Conservation (phyloP, 2,888 invertebrate species). For the Polylopha cassiicola region DNA sequence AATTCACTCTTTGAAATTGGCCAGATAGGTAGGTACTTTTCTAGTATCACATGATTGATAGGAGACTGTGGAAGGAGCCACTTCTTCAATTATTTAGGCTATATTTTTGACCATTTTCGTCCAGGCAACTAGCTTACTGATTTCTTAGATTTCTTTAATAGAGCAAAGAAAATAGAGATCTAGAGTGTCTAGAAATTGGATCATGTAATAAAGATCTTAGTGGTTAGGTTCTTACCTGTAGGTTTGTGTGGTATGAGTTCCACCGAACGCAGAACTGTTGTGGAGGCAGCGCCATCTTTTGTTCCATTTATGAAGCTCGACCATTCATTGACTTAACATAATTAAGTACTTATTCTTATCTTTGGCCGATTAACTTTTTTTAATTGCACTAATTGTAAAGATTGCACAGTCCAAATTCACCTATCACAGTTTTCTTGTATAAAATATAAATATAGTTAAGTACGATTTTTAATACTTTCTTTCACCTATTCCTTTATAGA, state of each 20-base stretch:
- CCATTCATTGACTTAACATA: constrained; percentile 21
- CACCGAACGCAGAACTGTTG: constrained; percentile 87
- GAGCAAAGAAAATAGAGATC: no score
- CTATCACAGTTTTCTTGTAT: constrained; percentile 26
- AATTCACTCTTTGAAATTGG: neutral
- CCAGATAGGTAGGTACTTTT: no score
- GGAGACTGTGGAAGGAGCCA: no score
- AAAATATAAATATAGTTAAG: constrained; percentile 49
- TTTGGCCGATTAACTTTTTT: constrained; percentile 18
- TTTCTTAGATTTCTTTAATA: no score
- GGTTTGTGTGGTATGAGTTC: constrained; percentile 89
- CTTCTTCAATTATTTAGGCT: no score
- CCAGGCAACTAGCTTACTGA: no score
- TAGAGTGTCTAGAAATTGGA: no score
- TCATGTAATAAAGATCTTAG: no score
- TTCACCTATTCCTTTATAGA: constrained; percentile 50
- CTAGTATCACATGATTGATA: no score
- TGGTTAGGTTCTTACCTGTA: constrained; percentile 80
- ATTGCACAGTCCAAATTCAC: constrained; percentile 22
- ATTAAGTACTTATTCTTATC: constrained; percentile 25
- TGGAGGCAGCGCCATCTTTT: constrained; percentile 71
- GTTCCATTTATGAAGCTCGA: constrained; percentile 21
- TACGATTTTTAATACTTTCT: constrained; percentile 57
- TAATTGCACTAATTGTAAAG: constrained; percentile 19
- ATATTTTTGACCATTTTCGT: no score